A percentile compares a stretch with the other conserved stretches of the same genome.
Evolutionary conservation across 2,888 invertebrate species (phyloP).

Genomic region (Hypomecis punctinalis): DNA sequence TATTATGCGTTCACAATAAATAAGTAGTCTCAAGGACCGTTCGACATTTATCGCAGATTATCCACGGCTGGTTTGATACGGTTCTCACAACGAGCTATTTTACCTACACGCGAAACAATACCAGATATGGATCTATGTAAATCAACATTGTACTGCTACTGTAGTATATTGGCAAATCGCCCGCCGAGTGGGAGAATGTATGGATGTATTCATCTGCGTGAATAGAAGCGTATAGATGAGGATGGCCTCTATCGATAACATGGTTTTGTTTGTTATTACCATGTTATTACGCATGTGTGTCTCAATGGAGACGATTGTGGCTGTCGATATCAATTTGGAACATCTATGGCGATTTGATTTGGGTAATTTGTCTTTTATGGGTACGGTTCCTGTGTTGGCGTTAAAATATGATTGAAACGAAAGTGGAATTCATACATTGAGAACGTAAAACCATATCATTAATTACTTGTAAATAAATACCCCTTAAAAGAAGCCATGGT

Average conservation of each 20-base stretch:
- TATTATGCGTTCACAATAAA: slow-evolving; percentile 48
- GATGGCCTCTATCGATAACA: slow-evolving; percentile 35
- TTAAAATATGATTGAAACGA: no score
- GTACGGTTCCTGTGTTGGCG: slow-evolving; percentile 16
- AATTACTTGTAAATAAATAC: no score
- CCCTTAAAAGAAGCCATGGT: no score
- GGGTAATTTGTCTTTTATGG: slow-evolving; percentile 29
- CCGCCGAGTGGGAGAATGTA: slow-evolving; percentile 23
- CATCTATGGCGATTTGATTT: slow-evolving; percentile 29
- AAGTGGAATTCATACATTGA: no score
- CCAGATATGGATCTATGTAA: slow-evolving; percentile 58
- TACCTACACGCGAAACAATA: slow-evolving; percentile 52
- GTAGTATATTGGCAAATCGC: slow-evolving; percentile 47
- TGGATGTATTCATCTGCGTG: slow-evolving; percentile 27
- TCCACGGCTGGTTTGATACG: slow-evolving; percentile 61
- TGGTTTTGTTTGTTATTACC: slow-evolving; percentile 21
- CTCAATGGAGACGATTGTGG: slow-evolving; percentile 26
- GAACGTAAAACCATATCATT: no score
- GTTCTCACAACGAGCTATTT: slow-evolving; percentile 51
- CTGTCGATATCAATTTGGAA: slow-evolving; percentile 30
- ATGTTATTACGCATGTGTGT: slow-evolving; percentile 19
- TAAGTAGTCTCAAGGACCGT: slow-evolving; percentile 59
- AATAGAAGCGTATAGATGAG: slow-evolving; percentile 32
- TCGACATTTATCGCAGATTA: slow-evolving; percentile 71
- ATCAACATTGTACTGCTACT: slow-evolving; percentile 47